Evolutionary conservation across 2,113 vertebrate genomes (phyloP).

Genomic region (Halichoerus grypus): DNA sequence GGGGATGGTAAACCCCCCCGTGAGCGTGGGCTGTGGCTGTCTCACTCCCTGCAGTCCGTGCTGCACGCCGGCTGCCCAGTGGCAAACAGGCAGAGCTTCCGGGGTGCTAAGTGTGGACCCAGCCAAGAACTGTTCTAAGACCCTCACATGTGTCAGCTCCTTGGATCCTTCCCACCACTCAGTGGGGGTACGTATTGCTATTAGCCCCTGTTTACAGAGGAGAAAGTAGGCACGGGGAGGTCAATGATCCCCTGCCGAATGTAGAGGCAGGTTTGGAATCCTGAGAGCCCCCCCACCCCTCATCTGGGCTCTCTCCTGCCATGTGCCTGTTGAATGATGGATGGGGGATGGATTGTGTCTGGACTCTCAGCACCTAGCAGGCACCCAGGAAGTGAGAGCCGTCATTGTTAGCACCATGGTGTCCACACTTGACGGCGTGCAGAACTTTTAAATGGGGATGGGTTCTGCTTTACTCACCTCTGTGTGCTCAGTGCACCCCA

Average conservation of each 20-base stretch:
- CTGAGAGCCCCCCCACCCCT: accelerated
- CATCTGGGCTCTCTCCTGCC: not conserved
- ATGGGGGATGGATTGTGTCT: not conserved
- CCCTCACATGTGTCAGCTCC: not conserved
- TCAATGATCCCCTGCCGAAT: not conserved
- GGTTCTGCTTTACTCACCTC: not conserved
- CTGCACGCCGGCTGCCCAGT: accelerated
- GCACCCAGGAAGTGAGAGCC: not conserved
- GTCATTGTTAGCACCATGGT: no score
- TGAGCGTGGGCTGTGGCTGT: not conserved
- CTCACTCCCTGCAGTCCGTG: not conserved
- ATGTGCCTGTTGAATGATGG: not conserved
- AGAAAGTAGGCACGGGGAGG: not conserved
- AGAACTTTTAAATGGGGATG: not conserved
- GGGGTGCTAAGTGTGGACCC: accelerated
- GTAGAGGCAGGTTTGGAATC: not conserved
- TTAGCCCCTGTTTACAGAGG: not conserved
- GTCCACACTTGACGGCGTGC: accelerated
- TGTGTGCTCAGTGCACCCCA: no score
- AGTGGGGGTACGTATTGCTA: not conserved
- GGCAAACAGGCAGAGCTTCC: accelerated
- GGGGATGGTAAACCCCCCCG: not conserved
- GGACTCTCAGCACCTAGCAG: not conserved
- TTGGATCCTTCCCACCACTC: not conserved
- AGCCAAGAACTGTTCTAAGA: not conserved